phyloP scores from a whole-genome alignment of 2,888 invertebrate genomes.

The Mythimna vitellina region DNA sequence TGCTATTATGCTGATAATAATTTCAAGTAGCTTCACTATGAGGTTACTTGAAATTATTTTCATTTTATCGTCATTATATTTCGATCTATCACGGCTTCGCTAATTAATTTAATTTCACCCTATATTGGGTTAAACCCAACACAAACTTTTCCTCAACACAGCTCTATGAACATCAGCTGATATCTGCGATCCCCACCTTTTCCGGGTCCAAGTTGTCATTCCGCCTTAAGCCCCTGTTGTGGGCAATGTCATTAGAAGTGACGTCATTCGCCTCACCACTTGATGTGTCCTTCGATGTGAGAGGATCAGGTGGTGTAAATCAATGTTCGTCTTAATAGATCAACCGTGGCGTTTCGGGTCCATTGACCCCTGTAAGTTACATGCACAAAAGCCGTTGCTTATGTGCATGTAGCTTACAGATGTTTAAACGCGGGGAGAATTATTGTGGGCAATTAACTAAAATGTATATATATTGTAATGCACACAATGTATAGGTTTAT shows the following conservation, averaged over 20 bases:
- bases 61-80: not conserved
- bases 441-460: no score
- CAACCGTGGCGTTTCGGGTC: constrained; percentile 30
- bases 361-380: no score
- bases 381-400: no score
- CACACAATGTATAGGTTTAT: no score
- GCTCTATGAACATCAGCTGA: constrained; percentile 20
- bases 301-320: constrained; percentile 44
- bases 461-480: no score
- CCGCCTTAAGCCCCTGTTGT: constrained; percentile 45
- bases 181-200: constrained; percentile 55
- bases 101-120: not conserved
- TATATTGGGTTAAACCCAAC: not conserved
- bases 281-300: constrained; percentile 37
- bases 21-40: not conserved
- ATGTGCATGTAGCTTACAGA: not conserved
- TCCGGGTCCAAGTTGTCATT: constrained; percentile 47
- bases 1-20: no score
- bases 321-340: constrained; percentile 38
- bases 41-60: not conserved
- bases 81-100: not conserved
- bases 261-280: constrained; percentile 45
- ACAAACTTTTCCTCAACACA: constrained; percentile 27
- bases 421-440: no score
- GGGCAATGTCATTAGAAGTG: constrained; percentile 53